Evolutionary conservation across 2,113 vertebrate genomes (phyloP), one percentile per base, ranked within the genome.

Genomic region (Xiphorhynchus elegans): DNA sequence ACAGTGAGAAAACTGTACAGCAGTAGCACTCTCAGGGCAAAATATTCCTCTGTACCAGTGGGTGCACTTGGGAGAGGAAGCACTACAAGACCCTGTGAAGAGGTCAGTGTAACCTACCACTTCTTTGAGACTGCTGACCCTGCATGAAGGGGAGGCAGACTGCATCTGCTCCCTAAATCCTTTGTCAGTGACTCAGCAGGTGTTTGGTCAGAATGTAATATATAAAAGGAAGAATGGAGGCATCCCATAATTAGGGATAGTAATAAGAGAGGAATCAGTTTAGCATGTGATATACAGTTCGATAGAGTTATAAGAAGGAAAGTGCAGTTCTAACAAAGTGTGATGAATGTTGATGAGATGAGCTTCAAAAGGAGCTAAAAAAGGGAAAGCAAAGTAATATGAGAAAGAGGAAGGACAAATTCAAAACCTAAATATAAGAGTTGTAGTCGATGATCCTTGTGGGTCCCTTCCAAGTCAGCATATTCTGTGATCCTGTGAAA

Each of bases 211-310:
- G 73, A 81, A 69, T 66, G 77, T 82, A 82, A 82, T 87, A 75
- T 72, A 79, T 49, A 69, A 74, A 78, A 91, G 74, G 56, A 94
- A 84, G 26, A 84, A 78, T 66, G 66, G 66, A 94, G 12, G 66
- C 81, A 89, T 87, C 91, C 93, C 31, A 8, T 97, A 92, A 94
- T 94, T 89, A 95, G 49, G 53, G 44, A 47, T 91, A 69, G 74
- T 85, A 96, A 82, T 87, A 78, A 60, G 72, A 77, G 63, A 88
- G 80, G 77, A 89, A 96, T 96, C 78, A 85, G 62, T 91, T 91
- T 62, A 78, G 62, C 81, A 53, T 92, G 70, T 87, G 91, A 91
- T 94, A 69, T 11, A 68, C 7, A 52, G 40, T 64, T 91, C 46
- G 53, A 82, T 82, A 40, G 55, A 69, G 35, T 84, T 93, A 20